A percentile compares a stretch with the other conserved stretches of the same genome.
phyloP scores from a whole-genome alignment of 2,888 invertebrate species.

The Erannis defoliaria region DNA sequence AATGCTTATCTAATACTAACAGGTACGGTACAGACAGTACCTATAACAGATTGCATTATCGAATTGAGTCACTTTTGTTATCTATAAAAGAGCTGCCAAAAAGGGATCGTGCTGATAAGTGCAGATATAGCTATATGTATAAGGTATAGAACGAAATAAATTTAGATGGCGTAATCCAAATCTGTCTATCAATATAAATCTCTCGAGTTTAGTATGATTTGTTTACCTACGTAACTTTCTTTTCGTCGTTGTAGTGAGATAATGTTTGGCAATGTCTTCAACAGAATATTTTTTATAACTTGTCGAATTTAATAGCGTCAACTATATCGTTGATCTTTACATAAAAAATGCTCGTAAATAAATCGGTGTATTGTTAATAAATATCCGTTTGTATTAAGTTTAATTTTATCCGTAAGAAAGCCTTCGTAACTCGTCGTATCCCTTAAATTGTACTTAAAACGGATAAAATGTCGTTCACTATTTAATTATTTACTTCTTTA shows the following conservation, averaged over 20 bases:
- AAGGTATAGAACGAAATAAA: slow-evolving; percentile 1
- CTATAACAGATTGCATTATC: slow-evolving; percentile 52
- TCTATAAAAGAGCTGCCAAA: slow-evolving; percentile 57
- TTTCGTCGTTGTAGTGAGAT: neutral
- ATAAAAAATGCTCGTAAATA: neutral
- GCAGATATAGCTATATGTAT: slow-evolving; percentile 10
- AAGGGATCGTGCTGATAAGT: slow-evolving; percentile 29
- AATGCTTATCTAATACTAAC: slow-evolving; percentile 50
- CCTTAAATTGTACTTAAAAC: no score
- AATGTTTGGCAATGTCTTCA: neutral
- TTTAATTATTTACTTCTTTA: no score
- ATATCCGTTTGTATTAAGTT: no score
- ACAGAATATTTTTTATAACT: no score
- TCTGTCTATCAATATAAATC: neutral
- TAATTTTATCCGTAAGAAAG: no score
- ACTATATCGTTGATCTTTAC: no score
- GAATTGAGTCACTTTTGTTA: slow-evolving; percentile 53
- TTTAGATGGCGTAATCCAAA: neutral
- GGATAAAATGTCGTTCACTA: no score
- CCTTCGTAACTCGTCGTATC: no score
- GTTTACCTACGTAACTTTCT: no score
- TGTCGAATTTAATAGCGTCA: neutral
- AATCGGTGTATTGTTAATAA: no score
- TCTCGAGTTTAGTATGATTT: neutral
- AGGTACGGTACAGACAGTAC: slow-evolving; percentile 41